Evolutionary conservation across 2,888 invertebrate species (phyloP).

Genomic region (Lepidocyrtinus sp.): DNA sequence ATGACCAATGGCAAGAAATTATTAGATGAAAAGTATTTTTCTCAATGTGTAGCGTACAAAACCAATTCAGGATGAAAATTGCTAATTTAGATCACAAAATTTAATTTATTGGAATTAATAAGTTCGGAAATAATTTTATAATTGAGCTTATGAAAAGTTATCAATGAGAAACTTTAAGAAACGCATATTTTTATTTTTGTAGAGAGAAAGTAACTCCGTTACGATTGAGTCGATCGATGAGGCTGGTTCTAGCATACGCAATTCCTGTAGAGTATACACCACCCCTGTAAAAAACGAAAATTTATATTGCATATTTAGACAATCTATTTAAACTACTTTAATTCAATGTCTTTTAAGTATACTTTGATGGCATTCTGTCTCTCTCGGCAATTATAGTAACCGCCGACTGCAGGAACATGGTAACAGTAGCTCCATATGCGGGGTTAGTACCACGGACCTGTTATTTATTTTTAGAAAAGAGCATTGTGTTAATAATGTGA

Average conservation of each 20-base stretch:
- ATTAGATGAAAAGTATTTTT: no score
- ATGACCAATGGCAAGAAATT: no score
- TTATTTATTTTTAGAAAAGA: slow-evolving; percentile 34
- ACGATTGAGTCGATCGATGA: slow-evolving; percentile 82
- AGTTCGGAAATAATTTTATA: no score
- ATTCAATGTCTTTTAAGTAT: slow-evolving; percentile 71
- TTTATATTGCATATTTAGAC: background rate
- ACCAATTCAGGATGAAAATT: no score
- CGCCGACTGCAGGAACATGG: slow-evolving; percentile 82
- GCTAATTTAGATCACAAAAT: no score
- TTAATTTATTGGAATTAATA: no score
- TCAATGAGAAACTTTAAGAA: background rate
- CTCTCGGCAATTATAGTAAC: slow-evolving; percentile 82
- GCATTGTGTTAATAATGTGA: no score
- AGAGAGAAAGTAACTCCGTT: slow-evolving; percentile 79
- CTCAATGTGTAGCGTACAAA: no score
- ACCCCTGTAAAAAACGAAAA: slow-evolving; percentile 81
- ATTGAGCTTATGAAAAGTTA: no score
- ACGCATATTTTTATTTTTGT: slow-evolving; percentile 2
- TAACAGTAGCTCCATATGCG: slow-evolving; percentile 88
- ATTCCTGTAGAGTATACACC: slow-evolving; percentile 90
- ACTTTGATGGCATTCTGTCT: slow-evolving; percentile 83
- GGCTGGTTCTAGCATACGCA: slow-evolving; percentile 86
- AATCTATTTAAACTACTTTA: background rate
- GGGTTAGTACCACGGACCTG: slow-evolving; percentile 80